Evolutionary conservation across 2,888 invertebrate genomes (phyloP), one percentile per base, ranked within the genome.

Genomic region (Drepanosiphum platanoidis): DNA sequence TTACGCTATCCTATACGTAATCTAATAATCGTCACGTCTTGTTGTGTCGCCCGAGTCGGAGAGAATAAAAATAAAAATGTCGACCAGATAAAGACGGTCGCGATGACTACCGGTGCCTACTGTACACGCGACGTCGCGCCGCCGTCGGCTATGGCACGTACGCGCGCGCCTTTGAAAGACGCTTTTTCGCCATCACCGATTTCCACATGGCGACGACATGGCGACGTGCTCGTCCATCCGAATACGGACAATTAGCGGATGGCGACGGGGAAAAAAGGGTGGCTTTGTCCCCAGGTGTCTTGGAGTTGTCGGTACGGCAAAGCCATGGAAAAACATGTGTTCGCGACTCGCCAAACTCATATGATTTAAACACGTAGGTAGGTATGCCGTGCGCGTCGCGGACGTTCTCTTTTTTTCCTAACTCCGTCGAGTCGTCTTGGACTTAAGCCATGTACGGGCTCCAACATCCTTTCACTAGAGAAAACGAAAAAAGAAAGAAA

Each of bases 61-160:
- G 52, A 52, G n/a, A n/a, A n/a, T n/a, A n/a, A n/a, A n/a, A n/a
- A n/a, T n/a, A 52, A 52, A 52, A 52, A 52, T 52, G 22, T 52
- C 52, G 22, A 52, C 52, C 52, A 22, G 22, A 52, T 15, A 52
- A 52, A 52, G 52, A 61, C 61, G n/a, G n/a, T 22, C n/a, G 27
- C 15, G 9, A 15, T 9, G 15, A 8, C 46, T 13, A 15, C 7
- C 18, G 3, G 13, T 52, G 3, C 22, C 3, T 27, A 9, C 1
- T 22, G 22, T 61, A 61, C 22, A 52, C 8, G n/a, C 61, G 9
- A 8, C 34, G 32, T n/a, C 22, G 22, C 22, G 2, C 27, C 32
- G 74, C 72, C 39, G 72, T 42, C 18, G 42, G 72, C 42, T 18
- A 72, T n/a, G n/a, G 27, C 72, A 9, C 42, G 30, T 30, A 46